A percentile compares a stretch with the other conserved stretches of the same genome.
Conservation (phyloP, 2,113 vertebrate genomes). For the Aegotheles bennettii region DNA sequence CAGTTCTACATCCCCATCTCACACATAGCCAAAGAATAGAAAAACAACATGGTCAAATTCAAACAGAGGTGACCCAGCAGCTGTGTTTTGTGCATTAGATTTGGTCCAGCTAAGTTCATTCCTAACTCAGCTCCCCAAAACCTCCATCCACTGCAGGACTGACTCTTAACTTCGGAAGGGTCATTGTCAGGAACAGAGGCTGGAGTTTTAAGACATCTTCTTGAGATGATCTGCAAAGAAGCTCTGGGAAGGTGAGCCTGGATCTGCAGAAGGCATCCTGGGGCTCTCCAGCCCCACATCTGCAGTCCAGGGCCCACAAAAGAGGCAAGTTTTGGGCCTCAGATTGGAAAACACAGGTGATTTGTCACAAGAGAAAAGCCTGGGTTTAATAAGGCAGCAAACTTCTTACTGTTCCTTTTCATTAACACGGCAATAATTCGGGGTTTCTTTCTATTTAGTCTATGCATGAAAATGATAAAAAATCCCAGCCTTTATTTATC, state of each 20-base stretch:
- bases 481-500: background rate
- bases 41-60: background rate
- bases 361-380: background rate
- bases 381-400: background rate
- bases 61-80: background rate
- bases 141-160: background rate
- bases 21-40: background rate
- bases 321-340: background rate
- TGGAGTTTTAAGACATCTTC: background rate
- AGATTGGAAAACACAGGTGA: background rate
- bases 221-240: background rate
- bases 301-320: background rate
- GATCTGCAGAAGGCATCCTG: background rate
- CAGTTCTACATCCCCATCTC: background rate
- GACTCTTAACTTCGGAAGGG: background rate
- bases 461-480: background rate
- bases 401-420: background rate
- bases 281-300: background rate
- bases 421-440: background rate
- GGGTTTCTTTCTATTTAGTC: constrained; percentile 12
- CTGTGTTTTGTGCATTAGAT: background rate
- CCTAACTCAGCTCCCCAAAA: background rate
- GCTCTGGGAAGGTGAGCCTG: background rate
- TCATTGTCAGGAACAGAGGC: background rate
- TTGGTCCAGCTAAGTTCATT: background rate